Base-by-base conservation (phyloP, 2,888 invertebrate genomes). In the Ernsta delagoae region DNA sequence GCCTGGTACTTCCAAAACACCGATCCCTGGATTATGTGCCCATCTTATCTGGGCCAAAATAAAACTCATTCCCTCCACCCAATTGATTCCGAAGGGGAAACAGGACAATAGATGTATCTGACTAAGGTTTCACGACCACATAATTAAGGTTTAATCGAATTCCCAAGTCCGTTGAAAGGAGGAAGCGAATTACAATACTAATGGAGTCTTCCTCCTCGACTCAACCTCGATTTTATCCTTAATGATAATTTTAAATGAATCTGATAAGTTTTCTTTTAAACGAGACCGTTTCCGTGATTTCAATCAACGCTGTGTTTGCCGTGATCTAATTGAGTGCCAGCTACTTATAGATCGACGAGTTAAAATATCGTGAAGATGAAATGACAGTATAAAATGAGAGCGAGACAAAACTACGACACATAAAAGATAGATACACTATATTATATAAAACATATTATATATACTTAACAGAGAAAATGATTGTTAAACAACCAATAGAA, bases 141-240 rank as follows among this genome's bases (percentile, higher is more conserved):
- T 78, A 79, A 82, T 82, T 78, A 79, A 81, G 76, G 72, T 75
- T 77, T 83, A 83, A 89, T 89, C 80, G 83, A 85, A 84, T 87
- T 80, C 75, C 70, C 68, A 73, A 74, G 79, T 75, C 82, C 79
- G 80, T 81, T 80, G 78, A 78, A 78, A 79, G 77, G 79, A 79
- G 77, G 79, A 82, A 79, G 75, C 75, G 78, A 82, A 83, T 88
- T 84, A 85, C 82, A 83, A 85, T 86, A 78, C 81, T 86, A 88
- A 89, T 86, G 81, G 80, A 81, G 75, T 80, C 77, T 77, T 79
- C 73, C 78, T 76, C 71, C 75, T 75, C 74, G 59, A 65, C 73
- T 73, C 72, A 74, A 79, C 76, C 77, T 78, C 73, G 77, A 82
- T 84, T 83, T 77, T 77, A 79, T 77, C 75, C 77, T 74, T 73